phyloP scores from a whole-genome alignment of 2,113 vertebrate species.

The Lathamus discolor region DNA sequence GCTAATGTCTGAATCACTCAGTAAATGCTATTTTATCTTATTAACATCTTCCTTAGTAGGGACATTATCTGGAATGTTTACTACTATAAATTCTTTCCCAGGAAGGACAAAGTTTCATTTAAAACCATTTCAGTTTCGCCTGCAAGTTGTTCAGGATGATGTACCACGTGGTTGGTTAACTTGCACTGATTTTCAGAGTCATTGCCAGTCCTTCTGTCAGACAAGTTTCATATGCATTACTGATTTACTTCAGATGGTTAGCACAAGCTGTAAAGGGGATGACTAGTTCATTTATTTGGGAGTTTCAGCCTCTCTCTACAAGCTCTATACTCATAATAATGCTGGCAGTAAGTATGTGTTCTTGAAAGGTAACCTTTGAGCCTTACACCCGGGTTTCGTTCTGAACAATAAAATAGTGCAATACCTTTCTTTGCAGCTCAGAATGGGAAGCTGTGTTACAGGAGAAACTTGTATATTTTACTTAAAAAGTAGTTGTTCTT shows the following conservation, averaged over 20 bases:
- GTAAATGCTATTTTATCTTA: conserved; percentile 27
- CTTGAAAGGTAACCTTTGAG: background rate
- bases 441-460: background rate
- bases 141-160: background rate
- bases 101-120: background rate
- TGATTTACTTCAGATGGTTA: background rate
- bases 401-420: background rate
- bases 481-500: background rate
- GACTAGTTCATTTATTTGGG: background rate
- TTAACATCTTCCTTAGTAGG: background rate
- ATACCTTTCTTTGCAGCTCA: background rate
- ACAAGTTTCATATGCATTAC: background rate
- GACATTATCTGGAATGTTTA: conserved; percentile 14
- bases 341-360: background rate
- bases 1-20: conserved; percentile 41
- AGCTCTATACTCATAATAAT: background rate
- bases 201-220: background rate
- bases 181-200: background rate
- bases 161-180: background rate
- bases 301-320: background rate
- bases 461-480: background rate
- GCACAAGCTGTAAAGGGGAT: background rate
- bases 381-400: background rate
- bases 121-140: background rate
- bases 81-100: conserved; percentile 9